Evolutionary conservation across 2,113 vertebrate species (phyloP).

Genomic region (Chaenogobius annularis): DNA sequence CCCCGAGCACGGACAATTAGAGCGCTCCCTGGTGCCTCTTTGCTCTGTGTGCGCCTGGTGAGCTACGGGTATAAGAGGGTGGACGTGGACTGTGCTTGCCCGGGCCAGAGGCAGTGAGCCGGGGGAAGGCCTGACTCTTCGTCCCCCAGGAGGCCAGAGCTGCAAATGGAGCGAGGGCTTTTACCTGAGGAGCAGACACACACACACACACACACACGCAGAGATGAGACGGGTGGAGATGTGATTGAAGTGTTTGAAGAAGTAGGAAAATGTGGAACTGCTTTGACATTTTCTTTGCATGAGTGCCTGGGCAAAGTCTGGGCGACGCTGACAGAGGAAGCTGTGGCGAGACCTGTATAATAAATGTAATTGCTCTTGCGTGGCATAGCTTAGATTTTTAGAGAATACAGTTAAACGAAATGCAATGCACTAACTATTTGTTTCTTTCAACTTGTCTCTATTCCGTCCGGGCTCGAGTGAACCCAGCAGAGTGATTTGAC

Average conservation of each 20-base stretch:
- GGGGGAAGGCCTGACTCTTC: constrained; percentile 67
- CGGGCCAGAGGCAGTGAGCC: constrained; percentile 76
- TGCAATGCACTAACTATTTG: too few relatives aligned
- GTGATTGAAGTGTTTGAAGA: constrained; percentile 40
- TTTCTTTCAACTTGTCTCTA: too few relatives aligned
- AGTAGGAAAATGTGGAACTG: constrained; percentile 13
- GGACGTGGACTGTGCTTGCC: constrained; percentile 67
- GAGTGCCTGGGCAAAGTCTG: not conserved
- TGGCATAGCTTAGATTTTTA: too few relatives aligned
- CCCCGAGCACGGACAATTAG: constrained; percentile 82
- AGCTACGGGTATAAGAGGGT: constrained; percentile 62
- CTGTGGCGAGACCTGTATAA: not conserved
- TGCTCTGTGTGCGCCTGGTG: constrained; percentile 80
- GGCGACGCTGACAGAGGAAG: not conserved
- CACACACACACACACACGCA: constrained; percentile 39
- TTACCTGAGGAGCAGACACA: constrained; percentile 69
- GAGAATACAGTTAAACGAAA: too few relatives aligned
- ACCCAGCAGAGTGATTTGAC: too few relatives aligned
- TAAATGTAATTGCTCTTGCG: not conserved
- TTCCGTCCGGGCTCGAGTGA: too few relatives aligned
- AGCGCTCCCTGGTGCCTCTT: constrained; percentile 80
- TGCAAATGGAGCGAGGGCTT: constrained; percentile 76
- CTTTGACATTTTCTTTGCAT: not conserved
- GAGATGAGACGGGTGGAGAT: constrained; percentile 45
- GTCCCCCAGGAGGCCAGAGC: constrained; percentile 73